phyloP scores from a whole-genome alignment of 2,113 vertebrate species.

The Cranoglanis bouderius region DNA sequence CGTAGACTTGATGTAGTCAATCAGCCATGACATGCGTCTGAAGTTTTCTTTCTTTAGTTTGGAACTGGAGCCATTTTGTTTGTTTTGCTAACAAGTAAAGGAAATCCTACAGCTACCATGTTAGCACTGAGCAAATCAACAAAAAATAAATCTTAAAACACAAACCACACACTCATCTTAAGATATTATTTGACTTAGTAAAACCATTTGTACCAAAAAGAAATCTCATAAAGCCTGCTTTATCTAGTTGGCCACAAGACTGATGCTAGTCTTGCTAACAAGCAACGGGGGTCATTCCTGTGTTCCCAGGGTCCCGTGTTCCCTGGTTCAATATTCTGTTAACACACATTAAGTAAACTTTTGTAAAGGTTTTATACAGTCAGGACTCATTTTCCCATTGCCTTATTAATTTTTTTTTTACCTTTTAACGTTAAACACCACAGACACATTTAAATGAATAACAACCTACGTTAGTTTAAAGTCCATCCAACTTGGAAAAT shows the following conservation, averaged over 20 bases:
- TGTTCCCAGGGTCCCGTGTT: no score
- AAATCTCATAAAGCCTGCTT: not conserved
- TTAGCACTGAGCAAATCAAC: not conserved
- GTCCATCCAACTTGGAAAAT: no score
- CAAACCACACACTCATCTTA: not conserved
- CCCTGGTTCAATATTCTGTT: no score
- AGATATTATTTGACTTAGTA: not conserved
- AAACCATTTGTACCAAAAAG: not conserved
- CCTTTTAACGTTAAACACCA: no score
- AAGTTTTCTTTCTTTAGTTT: not conserved
- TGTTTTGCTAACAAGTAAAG: not conserved
- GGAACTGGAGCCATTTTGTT: not conserved
- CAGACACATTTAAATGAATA: no score
- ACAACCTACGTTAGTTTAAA: no score
- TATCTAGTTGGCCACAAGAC: not conserved
- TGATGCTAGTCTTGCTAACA: conserved; percentile 1
- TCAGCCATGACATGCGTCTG: not conserved
- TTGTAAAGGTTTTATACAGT: no score
- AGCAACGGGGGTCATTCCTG: no score
- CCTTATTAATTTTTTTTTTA: no score
- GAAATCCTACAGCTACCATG: not conserved
- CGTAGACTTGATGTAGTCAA: not conserved
- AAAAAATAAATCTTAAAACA: not conserved
- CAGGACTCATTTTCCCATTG: no score
- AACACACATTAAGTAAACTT: no score